Conservation (phyloP, 2,113 vertebrate species). For the Archocentrus centrarchus region DNA sequence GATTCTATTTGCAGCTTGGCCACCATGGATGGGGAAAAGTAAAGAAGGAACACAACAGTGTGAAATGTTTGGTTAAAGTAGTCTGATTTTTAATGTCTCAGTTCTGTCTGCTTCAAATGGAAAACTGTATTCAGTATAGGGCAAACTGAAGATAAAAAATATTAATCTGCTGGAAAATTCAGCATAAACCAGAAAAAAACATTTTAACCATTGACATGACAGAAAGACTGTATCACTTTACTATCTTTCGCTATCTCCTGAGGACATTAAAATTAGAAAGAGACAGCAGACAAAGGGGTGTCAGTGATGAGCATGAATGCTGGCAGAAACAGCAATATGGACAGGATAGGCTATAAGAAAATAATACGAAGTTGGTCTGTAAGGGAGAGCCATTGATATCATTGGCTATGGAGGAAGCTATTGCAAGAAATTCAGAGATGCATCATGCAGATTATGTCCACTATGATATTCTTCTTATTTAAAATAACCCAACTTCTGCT, state of each 20-base stretch:
- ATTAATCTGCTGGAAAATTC: background rate
- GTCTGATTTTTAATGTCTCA: background rate
- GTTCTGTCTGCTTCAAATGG: background rate
- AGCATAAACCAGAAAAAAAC: background rate
- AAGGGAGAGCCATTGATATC: background rate
- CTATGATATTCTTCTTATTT: background rate
- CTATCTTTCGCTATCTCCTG: background rate
- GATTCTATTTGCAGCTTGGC: slow-evolving; percentile 15
- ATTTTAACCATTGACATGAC: background rate
- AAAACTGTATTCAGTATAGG: background rate
- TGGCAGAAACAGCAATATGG: slow-evolving; percentile 2
- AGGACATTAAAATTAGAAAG: background rate
- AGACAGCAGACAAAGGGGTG: background rate
- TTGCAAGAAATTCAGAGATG: background rate
- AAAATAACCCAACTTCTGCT: background rate
- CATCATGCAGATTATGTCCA: background rate
- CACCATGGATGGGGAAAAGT: background rate
- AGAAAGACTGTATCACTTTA: background rate
- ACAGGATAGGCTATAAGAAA: background rate
- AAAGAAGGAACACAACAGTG: background rate
- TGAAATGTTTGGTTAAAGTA: background rate
- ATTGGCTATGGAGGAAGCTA: rapidly evolving
- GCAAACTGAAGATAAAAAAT: background rate
- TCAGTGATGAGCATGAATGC: background rate
- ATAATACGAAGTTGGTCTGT: background rate